These are phyloP conservation scores for Nephrotoma appendiculata DNA, from an alignment of 2,888 invertebrate genomes.

Conservation along the genomic window DNA sequence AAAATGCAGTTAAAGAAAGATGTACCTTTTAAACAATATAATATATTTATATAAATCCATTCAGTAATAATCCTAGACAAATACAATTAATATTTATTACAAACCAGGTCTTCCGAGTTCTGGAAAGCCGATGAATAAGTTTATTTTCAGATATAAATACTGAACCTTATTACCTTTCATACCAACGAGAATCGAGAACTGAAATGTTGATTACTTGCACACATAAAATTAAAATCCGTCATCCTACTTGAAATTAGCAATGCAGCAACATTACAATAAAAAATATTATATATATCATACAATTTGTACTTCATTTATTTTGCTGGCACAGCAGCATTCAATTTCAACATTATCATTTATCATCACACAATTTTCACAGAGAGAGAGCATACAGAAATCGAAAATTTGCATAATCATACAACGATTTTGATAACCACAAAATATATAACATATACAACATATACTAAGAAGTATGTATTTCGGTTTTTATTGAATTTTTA, in stretches of 20 bases:
- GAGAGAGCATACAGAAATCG: neutral
- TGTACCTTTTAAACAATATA: too few relatives aligned
- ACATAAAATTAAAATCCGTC: too few relatives aligned
- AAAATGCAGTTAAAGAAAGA: too few relatives aligned
- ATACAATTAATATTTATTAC: too few relatives aligned
- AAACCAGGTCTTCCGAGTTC: too few relatives aligned
- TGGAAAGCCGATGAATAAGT: too few relatives aligned
- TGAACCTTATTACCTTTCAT: too few relatives aligned
- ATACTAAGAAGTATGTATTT: neutral
- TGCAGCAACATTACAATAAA: neutral
- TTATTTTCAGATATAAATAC: too few relatives aligned
- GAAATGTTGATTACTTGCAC: too few relatives aligned
- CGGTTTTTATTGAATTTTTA: neutral
- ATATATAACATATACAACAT: neutral
- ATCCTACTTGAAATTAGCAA: neutral
- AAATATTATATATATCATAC: neutral
- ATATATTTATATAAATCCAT: too few relatives aligned
- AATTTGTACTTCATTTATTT: neutral
- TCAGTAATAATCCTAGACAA: too few relatives aligned
- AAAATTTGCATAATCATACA: neutral
- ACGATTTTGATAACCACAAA: neutral
- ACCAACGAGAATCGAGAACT: too few relatives aligned
- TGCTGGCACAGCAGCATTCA: neutral
- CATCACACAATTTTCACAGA: neutral
- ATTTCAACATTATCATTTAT: neutral